A percentile compares a stretch with the other conserved stretches of the same genome.
phyloP scores from a whole-genome alignment of 2,888 invertebrate genomes.

The Aphelenchoides bicaudatus region DNA sequence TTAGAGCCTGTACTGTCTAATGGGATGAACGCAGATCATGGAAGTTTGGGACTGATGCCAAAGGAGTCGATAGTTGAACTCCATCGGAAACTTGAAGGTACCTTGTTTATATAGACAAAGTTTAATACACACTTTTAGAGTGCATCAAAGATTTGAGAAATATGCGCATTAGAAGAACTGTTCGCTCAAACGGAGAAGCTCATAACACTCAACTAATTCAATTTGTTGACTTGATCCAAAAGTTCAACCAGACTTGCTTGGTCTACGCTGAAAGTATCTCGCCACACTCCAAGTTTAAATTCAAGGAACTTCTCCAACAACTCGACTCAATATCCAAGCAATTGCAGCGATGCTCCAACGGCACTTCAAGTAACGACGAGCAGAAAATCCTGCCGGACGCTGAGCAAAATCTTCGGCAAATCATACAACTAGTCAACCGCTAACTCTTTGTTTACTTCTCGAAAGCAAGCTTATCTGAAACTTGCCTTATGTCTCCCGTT shows the following conservation, averaged over 20 bases:
- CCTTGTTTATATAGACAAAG: conserved; percentile 15
- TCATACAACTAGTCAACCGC: conserved; percentile 55
- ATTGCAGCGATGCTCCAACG: conserved; percentile 42
- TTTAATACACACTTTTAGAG: conserved; percentile 13
- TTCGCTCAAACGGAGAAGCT: conserved; percentile 7
- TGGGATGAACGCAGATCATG: conserved; percentile 20
- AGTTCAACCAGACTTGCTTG: conserved; percentile 67
- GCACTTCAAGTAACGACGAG: conserved; percentile 41
- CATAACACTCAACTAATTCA: conserved; percentile 32
- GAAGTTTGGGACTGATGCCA: too few species aligned
- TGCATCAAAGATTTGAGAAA: conserved; percentile 34
- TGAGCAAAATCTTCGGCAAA: conserved; percentile 49
- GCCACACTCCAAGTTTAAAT: conserved; percentile 82
- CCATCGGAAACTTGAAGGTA: conserved; percentile 38
- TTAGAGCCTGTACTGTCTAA: conserved; percentile 28
- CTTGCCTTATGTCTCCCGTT: too few species aligned
- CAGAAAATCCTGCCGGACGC: conserved; percentile 49
- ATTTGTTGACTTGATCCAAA: conserved; percentile 47
- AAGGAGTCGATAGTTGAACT: conserved; percentile 42
- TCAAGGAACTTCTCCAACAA: conserved; percentile 64
- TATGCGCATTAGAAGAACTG: conserved; percentile 4
- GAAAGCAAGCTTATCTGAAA: too few species aligned
- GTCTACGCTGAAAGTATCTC: conserved; percentile 79
- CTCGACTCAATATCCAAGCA: conserved; percentile 26
- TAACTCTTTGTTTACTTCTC: conserved; percentile 24